phyloP scores from a whole-genome alignment of 2,113 vertebrate genomes.

The Eolophus roseicapilla region DNA sequence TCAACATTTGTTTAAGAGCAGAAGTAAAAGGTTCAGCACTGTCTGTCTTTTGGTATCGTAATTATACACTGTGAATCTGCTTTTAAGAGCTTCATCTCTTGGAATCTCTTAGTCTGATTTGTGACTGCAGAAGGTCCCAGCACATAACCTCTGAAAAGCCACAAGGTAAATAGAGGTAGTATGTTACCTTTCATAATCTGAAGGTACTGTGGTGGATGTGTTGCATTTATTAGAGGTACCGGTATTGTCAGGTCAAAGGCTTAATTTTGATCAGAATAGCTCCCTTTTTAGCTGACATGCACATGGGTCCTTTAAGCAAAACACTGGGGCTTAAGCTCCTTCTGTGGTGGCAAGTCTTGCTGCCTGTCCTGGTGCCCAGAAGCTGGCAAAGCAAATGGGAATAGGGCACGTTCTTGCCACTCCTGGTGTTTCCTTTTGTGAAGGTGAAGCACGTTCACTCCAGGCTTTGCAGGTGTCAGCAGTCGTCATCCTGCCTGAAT shows the following conservation, averaged over 20 bases:
- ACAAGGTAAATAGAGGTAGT: neutral
- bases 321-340: rapidly evolving
- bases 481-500: rapidly evolving
- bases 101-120: neutral
- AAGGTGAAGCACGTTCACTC: neutral
- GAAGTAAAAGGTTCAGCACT: neutral
- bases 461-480: too few species aligned
- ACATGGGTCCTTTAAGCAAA: neutral
- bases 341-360: neutral
- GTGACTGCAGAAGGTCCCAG: neutral
- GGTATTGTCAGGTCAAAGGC: neutral
- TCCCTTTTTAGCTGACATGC: neutral
- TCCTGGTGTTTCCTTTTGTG: rapidly evolving
- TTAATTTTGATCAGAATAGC: neutral
- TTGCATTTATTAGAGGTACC: neutral
- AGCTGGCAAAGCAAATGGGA: rapidly evolving
- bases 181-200: rapidly evolving
- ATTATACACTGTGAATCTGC: neutral
- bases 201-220: neutral
- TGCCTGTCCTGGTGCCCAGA: rapidly evolving
- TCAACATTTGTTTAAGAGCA: neutral
- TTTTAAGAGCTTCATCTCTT: neutral
- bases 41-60: neutral
- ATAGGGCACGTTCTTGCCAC: rapidly evolving
- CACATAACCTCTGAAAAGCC: neutral